Evolutionary conservation across 2,888 invertebrate genomes (phyloP).

Genomic region (Villa cingulata): DNA sequence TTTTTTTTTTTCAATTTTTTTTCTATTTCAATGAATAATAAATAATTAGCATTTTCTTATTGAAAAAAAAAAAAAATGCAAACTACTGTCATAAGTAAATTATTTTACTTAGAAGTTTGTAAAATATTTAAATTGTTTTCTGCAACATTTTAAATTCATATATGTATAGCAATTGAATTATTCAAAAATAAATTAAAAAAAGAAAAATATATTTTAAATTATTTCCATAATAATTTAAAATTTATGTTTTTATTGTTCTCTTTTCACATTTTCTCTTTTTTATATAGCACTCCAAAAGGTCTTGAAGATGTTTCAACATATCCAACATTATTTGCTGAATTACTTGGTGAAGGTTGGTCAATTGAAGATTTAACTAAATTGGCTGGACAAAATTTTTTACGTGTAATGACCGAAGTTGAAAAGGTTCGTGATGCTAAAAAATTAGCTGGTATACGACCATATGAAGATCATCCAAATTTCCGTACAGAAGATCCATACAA

Average conservation of each 20-base stretch:
- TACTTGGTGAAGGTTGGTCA: conserved; percentile 66
- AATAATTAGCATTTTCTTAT: no score
- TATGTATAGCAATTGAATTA: no score
- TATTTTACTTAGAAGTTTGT: no score
- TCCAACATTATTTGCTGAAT: conserved; percentile 62
- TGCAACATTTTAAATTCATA: no score
- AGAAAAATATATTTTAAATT: no score
- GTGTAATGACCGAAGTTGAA: conserved; percentile 52
- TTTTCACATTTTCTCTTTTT: conserved; percentile 13
- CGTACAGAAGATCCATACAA: conserved; percentile 36
- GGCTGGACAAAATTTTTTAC: conserved; percentile 60
- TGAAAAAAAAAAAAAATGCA: no score
- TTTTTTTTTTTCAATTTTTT: no score
- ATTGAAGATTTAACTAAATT: conserved; percentile 63
- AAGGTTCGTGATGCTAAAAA: conserved; percentile 58
- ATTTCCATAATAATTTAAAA: no score
- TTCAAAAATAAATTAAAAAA: no score
- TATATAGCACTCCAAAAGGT: conserved; percentile 70
- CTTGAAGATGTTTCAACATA: conserved; percentile 69
- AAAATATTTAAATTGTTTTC: no score
- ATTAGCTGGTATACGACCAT: conserved; percentile 54
- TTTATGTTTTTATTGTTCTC: not conserved
- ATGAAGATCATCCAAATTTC: conserved; percentile 48
- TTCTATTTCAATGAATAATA: no score
- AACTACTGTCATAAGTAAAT: no score